phyloP scores from a whole-genome alignment of 2,113 vertebrate species.

The Callithrix jacchus region DNA sequence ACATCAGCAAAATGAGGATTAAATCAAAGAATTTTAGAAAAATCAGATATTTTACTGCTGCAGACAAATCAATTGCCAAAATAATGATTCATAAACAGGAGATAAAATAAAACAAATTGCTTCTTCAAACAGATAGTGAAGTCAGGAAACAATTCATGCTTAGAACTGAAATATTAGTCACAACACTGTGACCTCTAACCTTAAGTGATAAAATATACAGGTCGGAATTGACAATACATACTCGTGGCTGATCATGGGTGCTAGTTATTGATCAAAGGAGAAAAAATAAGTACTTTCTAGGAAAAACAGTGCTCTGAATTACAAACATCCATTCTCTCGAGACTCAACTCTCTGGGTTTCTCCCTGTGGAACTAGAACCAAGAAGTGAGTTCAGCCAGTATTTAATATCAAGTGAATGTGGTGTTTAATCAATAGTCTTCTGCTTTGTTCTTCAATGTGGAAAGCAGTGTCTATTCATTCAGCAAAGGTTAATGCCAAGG shows the following conservation, averaged over 20 bases:
- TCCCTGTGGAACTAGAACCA: constrained; percentile 85
- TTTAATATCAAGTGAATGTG: constrained; percentile 97
- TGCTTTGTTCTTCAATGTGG: constrained; percentile 94
- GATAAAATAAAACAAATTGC: constrained; percentile 59
- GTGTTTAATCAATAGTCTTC: constrained; percentile 99
- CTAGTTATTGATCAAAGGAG: constrained; percentile 90
- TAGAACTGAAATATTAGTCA: constrained; percentile 82
- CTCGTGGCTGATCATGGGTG: constrained; percentile 89
- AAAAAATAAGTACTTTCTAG: constrained; percentile 83
- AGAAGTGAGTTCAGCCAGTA: constrained; percentile 90
- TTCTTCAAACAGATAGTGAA: constrained; percentile 59
- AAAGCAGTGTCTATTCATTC: constrained; percentile 94
- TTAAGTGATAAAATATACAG: constrained; percentile 87
- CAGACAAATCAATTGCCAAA: constrained; percentile 75
- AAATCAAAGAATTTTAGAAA: constrained; percentile 72
- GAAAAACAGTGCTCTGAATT: constrained; percentile 93
- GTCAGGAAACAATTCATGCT: constrained; percentile 81
- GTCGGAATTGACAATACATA: constrained; percentile 87
- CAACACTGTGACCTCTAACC: constrained; percentile 83
- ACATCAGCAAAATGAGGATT: constrained; percentile 62
- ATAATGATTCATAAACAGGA: constrained; percentile 74
- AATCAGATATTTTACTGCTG: constrained; percentile 56
- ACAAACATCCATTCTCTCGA: constrained; percentile 93
- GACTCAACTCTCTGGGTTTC: constrained; percentile 83
- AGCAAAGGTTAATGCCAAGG: constrained; percentile 98